phyloP scores from a whole-genome alignment of 2,888 invertebrate genomes.

The Lumbricus terrestris region DNA sequence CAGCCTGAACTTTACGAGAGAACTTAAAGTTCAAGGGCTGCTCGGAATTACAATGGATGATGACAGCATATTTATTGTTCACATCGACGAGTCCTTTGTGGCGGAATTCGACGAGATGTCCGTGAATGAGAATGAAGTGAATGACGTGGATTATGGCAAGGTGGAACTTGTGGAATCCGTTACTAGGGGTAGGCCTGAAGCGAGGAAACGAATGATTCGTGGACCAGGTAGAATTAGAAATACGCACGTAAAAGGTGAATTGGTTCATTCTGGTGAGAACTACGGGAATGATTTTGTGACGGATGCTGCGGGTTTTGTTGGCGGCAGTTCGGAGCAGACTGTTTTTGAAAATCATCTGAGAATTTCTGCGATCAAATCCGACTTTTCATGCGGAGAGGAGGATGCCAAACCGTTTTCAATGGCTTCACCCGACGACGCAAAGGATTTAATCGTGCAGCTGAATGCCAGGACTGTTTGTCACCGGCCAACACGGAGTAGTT shows the following conservation, averaged over 20 bases:
- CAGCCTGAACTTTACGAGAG: neutral
- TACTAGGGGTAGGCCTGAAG: neutral
- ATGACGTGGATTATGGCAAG: neutral
- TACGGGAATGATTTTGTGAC: neutral
- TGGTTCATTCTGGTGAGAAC: neutral
- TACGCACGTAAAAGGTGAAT: neutral
- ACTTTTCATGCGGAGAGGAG: neutral
- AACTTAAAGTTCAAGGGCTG: slow-evolving; percentile 19
- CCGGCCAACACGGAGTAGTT: neutral
- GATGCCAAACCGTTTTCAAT: neutral
- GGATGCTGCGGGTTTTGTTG: neutral
- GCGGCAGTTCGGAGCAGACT: neutral
- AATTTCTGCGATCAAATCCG: neutral
- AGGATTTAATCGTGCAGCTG: neutral
- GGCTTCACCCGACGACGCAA: neutral
- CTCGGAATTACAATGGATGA: slow-evolving; percentile 19
- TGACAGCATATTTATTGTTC: neutral
- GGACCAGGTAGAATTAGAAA: neutral
- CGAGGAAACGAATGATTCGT: neutral
- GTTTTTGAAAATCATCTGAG: neutral
- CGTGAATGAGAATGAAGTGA: neutral
- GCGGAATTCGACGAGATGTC: neutral
- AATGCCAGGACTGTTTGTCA: neutral
- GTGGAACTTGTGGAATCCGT: neutral
- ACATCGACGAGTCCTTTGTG: neutral